Conservation (phyloP, 1,140 invertebrate genomes). For the Penaeus vannamei region DNA sequence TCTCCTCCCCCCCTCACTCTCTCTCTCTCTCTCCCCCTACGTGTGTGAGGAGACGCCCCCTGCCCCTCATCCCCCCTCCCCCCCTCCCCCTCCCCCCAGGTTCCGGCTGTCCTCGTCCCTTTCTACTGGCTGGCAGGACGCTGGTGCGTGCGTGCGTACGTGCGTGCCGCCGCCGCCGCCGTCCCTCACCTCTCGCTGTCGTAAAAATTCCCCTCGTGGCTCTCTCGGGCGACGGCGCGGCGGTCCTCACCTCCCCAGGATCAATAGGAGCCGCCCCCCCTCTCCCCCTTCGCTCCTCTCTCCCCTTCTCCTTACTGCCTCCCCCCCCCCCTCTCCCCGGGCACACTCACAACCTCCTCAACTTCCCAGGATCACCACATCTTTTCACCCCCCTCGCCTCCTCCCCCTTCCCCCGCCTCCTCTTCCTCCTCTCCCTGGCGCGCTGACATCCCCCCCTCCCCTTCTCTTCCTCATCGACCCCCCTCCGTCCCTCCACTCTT, state of each 20-base stretch:
- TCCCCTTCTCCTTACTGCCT: background rate
- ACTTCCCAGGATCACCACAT: no score
- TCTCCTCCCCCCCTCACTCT: no score
- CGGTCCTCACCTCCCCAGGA: slow-evolving; percentile 20
- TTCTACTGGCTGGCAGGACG: slow-evolving; percentile 21
- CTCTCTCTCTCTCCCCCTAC: no score
- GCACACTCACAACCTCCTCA: no score
- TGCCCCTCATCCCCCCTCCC: no score
- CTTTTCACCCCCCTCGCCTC: no score
- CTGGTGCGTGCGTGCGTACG: background rate
- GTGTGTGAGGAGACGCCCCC: no score
- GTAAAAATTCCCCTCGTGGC: slow-evolving; percentile 4
- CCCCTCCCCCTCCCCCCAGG: background rate
- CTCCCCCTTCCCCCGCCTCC: no score
- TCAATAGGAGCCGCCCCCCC: slow-evolving; percentile 27
- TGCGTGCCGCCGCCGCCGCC: background rate
- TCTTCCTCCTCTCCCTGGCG: no score
- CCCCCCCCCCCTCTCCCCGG: slow-evolving; percentile 5
- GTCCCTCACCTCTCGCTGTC: background rate
- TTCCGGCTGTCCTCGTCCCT: slow-evolving; percentile 12
- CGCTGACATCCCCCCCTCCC: slow-evolving; percentile 71
- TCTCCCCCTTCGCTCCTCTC: background rate
- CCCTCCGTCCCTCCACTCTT: background rate
- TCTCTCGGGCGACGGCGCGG: slow-evolving; percentile 26
- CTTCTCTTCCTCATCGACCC: slow-evolving; percentile 36